Base-by-base conservation (phyloP, 2,113 vertebrate species). In the Menidia beryllina region DNA sequence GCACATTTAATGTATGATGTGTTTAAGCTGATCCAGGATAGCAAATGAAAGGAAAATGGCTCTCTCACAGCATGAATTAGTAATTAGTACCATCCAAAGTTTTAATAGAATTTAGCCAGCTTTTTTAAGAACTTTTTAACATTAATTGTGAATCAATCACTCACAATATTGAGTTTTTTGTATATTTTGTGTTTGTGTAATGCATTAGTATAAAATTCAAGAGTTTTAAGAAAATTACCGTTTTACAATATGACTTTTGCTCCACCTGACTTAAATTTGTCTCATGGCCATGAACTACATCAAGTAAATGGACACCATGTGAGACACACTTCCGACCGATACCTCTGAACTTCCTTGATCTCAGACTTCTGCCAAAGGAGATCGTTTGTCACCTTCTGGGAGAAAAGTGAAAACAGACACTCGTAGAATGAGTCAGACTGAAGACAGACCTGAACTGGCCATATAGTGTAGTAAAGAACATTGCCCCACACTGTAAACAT, bases 371-470 rank as follows among this genome's bases (percentile, higher is more conserved):
- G 54, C 30, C 72, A 54, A 20, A 58, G 11, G 43, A 59, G 72
- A 39, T 68, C 74, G 72, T 90, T 84, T 72, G 8, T 92, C 84
- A 88, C 53, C 19, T 79, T 38, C 8, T 15, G 41, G 73, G 50
- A 26, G 66, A 59, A 85, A 82, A 85, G 83, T 63, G 72, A 88
- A 88, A 86, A 82, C 77, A 85, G 87, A 83, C 61, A 72, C 62
- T 20, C 63, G 70, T 75, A n/a, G 49, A 39, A 50, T 64, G 27
- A 67, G 54, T 48, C 65, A 88, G 92, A 92, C 79, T 84, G 66
- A 78, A 90, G 86, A 72, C 91, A 91, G 92, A 88, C 76, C 24
- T 10, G 57, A 54, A 10, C 38, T 36, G 43, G 36, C 54, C 75
- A 45, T 54, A 67, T 60, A 81, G 68, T 14, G 56, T 51, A 83